Base-by-base conservation (phyloP, 2,888 invertebrate genomes). In the Urechis unicinctus region DNA sequence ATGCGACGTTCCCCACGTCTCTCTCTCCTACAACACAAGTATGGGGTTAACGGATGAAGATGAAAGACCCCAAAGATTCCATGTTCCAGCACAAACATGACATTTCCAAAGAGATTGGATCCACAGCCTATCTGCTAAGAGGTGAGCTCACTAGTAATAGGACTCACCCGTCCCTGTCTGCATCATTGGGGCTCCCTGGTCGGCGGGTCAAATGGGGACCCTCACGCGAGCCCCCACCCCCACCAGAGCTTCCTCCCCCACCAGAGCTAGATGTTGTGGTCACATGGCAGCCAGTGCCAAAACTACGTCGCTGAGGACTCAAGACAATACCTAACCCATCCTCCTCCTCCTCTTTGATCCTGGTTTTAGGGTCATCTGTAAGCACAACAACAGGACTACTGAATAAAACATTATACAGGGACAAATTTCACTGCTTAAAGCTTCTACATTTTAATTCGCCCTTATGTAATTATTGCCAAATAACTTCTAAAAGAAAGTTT, bases 251-350 rank as follows among this genome's bases (percentile, higher is more conserved):
- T 17, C 9, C 36, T 36, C 17, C 36, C 36, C 17, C 17, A 13
- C 9, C 36, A 36, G 36, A 36, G 36, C 9, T 29, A 22, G 26
- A 25, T 21, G 36, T 9, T 22, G 58, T 41, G 17, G 84, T 84
- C 55, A 89, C 89, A 66, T 88, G 89, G 79, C 91, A 91, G 55
- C 91, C 91, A 17, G 88, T 87, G 68, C 88, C 89, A 81, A 91
- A 91, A 69, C 88, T 89, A 63, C 89, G 84, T 13, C 91, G 83
- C 78, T 91, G 91, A 52, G 91, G 91, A 65, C 89, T 88, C 68
- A 91, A 81, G 65, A 91, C 87, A 66, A 91, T 88, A 51, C 88
- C 88, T 77, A 56, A 53, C 3, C 46, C 51, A 3, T 46, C 52
- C 30, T 46, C 56, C 6, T 52, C 52, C 13, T 55, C 55, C 25